A percentile compares a stretch with the other conserved stretches of the same genome.
Conservation (phyloP, 2,888 invertebrate species). For the Lepidocyrtinus sp. region DNA sequence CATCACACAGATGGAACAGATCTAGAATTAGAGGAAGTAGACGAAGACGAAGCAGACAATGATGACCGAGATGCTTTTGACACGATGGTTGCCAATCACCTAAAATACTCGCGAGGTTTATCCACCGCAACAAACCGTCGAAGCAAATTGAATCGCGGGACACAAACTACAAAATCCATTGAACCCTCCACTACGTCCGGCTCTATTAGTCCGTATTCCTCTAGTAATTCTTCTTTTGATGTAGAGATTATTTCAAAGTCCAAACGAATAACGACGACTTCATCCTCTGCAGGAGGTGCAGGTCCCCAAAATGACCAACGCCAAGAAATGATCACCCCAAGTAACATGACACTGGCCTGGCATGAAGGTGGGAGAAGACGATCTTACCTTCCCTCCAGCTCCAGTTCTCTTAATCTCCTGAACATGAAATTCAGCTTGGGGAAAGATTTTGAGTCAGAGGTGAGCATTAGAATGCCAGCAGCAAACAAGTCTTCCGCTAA, state of each 20-base stretch:
- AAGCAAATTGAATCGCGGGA: constrained; percentile 53
- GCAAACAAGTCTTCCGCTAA: constrained; percentile 40
- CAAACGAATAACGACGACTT: constrained; percentile 48
- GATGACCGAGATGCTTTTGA: constrained; percentile 59
- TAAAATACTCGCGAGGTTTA: constrained; percentile 55
- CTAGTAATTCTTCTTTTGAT: constrained; percentile 63
- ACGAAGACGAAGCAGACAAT: constrained; percentile 45
- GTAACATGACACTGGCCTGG: constrained; percentile 52
- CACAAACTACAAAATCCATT: constrained; percentile 63
- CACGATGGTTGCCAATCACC: constrained; percentile 59
- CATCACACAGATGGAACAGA: constrained; percentile 42
- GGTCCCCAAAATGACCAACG: not conserved
- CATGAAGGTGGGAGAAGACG: constrained; percentile 48
- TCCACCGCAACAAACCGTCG: constrained; percentile 30
- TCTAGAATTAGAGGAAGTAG: constrained; percentile 46
- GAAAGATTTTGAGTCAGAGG: constrained; percentile 65
- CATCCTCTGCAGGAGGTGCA: constrained; percentile 36
- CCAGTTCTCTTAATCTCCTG: constrained; percentile 60
- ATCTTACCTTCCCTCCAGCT: constrained; percentile 58
- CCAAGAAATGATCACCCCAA: constrained; percentile 29
- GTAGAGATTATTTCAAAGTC: constrained; percentile 68
- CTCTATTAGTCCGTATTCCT: constrained; percentile 54
- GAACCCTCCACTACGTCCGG: constrained; percentile 53
- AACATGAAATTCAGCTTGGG: constrained; percentile 65
- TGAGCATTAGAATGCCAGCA: constrained; percentile 61